Base-by-base conservation (phyloP, 2,797 vertebrate genomes). In the Microhierax caerulescens region DNA sequence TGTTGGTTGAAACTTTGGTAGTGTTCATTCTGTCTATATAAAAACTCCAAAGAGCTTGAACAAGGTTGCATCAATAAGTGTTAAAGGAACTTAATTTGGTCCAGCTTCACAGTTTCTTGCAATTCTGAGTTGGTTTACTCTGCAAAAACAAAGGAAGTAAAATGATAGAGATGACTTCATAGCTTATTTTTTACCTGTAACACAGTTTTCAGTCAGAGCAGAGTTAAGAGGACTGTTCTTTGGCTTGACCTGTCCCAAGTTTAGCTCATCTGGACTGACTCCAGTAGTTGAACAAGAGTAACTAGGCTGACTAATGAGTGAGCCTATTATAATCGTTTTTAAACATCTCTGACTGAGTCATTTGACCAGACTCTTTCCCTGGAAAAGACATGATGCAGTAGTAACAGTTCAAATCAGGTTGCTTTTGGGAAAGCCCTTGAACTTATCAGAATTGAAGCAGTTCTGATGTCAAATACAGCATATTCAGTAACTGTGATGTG, bases 251-350 rank as follows among this genome's bases (percentile, higher is more conserved):
- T 64, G 32, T 36, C 32, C 27, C 23, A n/a, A 27, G 30, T 74
- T 84, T 36, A 95, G 11, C 59, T 90, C 34, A 63, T 59, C 37
- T 89, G 69, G 25, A 56, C 53, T 79, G 68, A 68, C 14, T 92
- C 11, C 22, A 72, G 27, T 12, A 57, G 51, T 0, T 59, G 24
- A 14, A 82, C 32, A 59, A 51, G 61, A 64, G 45, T 41, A 63
- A 57, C 54, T 68, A 25, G 11, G 27, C 27, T 85, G 80, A 61
- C 11, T 65, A 70, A 79, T 8, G 5, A 84, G 6, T 63, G 20
- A 87, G 18, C 7, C 25, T 69, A 34, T 64, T 68, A 51, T 30
- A 84, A 65, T 28, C 32, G 12, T 64, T 60, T 77, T 73, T 22
- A 76, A 60, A 27, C 8, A 21, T 36, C 47, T 36, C 50, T 83